These are phyloP conservation scores for Neolamprologus multifasciatus DNA, from an alignment of 2,797 vertebrate genomes.

Conservation along the genomic window DNA sequence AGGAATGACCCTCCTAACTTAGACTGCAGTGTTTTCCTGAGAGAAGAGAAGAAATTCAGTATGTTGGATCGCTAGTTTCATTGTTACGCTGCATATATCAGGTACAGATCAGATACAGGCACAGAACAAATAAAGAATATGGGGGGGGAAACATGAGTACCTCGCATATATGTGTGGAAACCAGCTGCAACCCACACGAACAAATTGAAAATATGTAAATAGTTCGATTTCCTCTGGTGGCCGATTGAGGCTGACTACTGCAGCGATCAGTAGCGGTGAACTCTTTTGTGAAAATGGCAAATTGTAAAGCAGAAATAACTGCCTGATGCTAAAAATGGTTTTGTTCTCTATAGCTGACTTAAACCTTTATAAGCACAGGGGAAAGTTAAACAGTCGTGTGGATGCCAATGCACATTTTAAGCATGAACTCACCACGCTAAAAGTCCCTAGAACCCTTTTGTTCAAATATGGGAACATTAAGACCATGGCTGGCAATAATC, in stretches of 20 bases:
- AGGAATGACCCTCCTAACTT: not conserved
- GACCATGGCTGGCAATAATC: accelerated
- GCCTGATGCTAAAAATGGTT: not conserved
- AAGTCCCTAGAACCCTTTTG: not conserved
- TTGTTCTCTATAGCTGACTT: not conserved
- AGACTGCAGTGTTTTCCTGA: not conserved
- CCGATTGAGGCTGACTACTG: not conserved
- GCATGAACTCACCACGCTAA: not conserved
- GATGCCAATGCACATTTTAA: accelerated
- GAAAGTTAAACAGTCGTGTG: not conserved
- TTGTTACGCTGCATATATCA: not conserved
- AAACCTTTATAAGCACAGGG: not conserved
- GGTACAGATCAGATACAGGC: not conserved
- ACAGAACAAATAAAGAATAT: not conserved
- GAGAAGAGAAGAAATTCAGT: accelerated
- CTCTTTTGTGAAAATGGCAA: not conserved
- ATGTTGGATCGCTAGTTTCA: not conserved
- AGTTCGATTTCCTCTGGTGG: accelerated
- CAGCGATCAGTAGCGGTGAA: accelerated
- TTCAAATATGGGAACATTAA: not conserved
- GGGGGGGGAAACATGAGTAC: not conserved
- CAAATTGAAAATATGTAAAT: not conserved
- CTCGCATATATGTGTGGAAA: not conserved
- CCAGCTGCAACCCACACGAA: not conserved
- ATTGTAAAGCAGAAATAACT: not conserved